Base-by-base conservation (phyloP, 2,888 invertebrate species). In the Nephrotoma guestfalica region DNA sequence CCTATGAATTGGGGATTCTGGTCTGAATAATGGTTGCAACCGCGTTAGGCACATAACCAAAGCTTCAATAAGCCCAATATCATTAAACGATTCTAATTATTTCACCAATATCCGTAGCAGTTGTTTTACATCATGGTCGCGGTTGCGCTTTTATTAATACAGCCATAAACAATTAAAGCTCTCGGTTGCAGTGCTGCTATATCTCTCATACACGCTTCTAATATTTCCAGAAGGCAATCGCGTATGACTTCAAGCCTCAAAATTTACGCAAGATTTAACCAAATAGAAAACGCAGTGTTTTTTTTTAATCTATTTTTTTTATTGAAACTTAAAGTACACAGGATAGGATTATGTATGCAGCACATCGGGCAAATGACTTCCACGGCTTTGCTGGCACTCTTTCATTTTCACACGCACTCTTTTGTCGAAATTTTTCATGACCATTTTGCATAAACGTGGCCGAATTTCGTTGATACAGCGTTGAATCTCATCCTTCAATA, bases 171-270 rank as follows among this genome's bases (percentile, higher is more conserved):
- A 88, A 99, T 99, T 5, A 99, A 93, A 0, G 99, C 99, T 88
- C 99, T 93, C 0, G 99, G 99, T 90, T 99, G 99, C 4, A 99
- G 92, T 0, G 99, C 98, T 0, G 99, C 15, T 90, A 98, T 97
- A 90, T 98, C 98, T 85, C 96, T 93, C 96, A 98, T 97, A 90
- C 98, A 98, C 0, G 97, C 97, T 93, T 99, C 99, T 97, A 99
- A 97, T 88, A 99, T 98, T 93, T 99, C 99, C 0, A 99, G 93
- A 86, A 99, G 92, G 0, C 98, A 98, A 90, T 99, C 99, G 0
- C 98, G 96, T 88, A 99, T 98, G 0, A 97, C 97, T 93, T 99
- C 99, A 18, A 99, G 91, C 0, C n/a, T n/a, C n/a, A n/a, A n/a
- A n/a, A n/a, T n/a, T n/a, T n/a, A n/a, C n/a, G n/a, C n/a, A n/a